Percentiles rank a stretch among this genome's conserved stretches.
Evolutionary conservation across 2,888 invertebrate species (phyloP).

Genomic region (Torymus texanus): DNA sequence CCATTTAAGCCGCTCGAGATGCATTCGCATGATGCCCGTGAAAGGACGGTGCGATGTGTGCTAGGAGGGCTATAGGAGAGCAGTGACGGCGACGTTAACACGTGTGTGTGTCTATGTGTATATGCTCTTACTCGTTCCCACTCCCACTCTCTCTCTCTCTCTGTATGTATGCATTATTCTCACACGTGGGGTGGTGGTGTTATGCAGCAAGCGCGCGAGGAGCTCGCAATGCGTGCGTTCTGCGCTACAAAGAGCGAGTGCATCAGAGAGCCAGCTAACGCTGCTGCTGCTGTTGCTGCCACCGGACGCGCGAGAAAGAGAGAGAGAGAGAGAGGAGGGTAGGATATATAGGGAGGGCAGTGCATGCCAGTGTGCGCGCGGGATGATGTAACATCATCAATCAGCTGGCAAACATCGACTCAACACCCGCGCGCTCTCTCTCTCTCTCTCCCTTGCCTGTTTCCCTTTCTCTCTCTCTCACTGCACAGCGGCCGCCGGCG

Average conservation of each 20-base stretch:
- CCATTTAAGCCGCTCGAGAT: conserved; percentile 18
- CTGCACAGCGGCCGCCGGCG: too few species aligned
- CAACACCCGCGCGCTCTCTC: conserved; percentile 67
- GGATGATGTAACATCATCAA: conserved; percentile 74
- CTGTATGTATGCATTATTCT: conserved; percentile 27
- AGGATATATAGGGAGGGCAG: conserved; percentile 55
- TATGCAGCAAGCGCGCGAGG: conserved; percentile 17
- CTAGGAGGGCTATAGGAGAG: conserved; percentile 28
- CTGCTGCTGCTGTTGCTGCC: neutral
- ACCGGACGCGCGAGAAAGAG: conserved; percentile 7
- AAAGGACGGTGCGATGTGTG: conserved; percentile 32
- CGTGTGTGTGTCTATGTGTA: too few species aligned
- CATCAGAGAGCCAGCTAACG: conserved; percentile 12
- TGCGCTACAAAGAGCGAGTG: conserved; percentile 27
- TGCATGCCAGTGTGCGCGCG: conserved; percentile 28
- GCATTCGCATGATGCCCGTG: conserved; percentile 18
- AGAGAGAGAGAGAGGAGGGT: conserved; percentile 50
- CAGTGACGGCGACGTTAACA: too few species aligned
- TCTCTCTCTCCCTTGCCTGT: neutral
- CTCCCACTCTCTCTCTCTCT: too few species aligned
- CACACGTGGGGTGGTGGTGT: conserved; percentile 13
- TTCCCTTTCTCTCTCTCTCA: neutral
- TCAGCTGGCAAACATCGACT: conserved; percentile 74
- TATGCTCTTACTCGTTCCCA: too few species aligned
- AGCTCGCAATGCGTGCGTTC: conserved; percentile 22